phyloP scores from a whole-genome alignment of 2,113 vertebrate species.

The Circaetus gallicus region DNA sequence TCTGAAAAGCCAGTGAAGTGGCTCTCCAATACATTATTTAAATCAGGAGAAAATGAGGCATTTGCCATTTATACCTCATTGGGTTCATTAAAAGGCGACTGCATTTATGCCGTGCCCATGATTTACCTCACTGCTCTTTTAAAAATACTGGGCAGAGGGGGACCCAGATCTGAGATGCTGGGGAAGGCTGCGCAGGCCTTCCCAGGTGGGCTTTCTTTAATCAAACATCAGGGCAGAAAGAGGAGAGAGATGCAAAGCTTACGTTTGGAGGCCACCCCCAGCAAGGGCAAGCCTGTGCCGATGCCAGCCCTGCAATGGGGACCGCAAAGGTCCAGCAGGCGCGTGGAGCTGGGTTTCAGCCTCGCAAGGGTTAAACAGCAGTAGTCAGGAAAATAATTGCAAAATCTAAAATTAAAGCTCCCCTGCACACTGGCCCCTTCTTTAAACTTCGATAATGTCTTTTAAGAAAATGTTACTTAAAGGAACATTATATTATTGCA shows the following conservation, averaged over 20 bases:
- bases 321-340: not conserved
- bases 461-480: constrained; percentile 66
- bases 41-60: constrained; percentile 3
- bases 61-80: not conserved
- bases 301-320: not conserved
- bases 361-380: constrained; percentile 68
- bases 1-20: not conserved
- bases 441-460: constrained; percentile 66
- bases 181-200: not conserved
- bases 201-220: not conserved
- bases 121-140: not conserved
- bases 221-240: not conserved
- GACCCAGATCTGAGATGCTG: not conserved
- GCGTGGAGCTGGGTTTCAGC: constrained; percentile 31
- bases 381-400: constrained; percentile 66
- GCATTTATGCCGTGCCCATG: not conserved
- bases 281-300: not conserved
- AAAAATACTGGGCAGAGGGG: not conserved
- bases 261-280: not conserved
- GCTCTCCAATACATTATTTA: not conserved
- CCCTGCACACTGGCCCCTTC: constrained; percentile 48
- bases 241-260: not conserved
- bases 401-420: constrained; percentile 60
- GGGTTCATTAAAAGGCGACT: not conserved
- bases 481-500: constrained; percentile 68